These are phyloP conservation scores for Rhinoraja longicauda DNA, from an alignment of 2,797 vertebrate species.

Conservation along the genomic window DNA sequence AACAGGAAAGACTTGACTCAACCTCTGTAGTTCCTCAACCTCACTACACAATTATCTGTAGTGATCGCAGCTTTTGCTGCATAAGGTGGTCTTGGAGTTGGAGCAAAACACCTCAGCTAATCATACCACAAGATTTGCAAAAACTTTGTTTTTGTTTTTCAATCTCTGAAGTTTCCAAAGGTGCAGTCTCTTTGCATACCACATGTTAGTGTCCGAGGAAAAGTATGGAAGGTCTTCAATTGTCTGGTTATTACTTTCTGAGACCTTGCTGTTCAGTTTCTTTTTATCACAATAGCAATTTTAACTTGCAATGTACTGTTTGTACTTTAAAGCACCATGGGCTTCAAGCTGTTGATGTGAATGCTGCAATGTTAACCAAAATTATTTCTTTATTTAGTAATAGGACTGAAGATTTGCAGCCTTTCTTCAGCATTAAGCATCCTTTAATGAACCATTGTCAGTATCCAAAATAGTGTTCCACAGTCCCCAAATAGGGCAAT, in stretches of 20 bases:
- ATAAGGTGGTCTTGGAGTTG: neutral
- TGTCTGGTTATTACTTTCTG: too few species aligned
- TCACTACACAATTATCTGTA: too few species aligned
- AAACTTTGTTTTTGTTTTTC: too few species aligned
- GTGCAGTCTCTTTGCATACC: too few species aligned
- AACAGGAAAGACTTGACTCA: neutral
- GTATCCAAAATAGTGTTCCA: neutral
- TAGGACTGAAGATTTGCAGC: neutral
- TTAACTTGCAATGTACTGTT: neutral
- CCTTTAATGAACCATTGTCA: neutral
- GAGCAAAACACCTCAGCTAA: neutral
- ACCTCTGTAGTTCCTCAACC: too few species aligned
- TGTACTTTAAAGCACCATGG: too few species aligned
- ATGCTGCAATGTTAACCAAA: neutral
- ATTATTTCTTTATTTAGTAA: too few species aligned
- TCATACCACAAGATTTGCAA: too few species aligned
- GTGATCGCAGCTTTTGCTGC: neutral
- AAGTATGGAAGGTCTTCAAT: too few species aligned
- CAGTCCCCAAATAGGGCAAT: too few species aligned
- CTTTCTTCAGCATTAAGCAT: neutral
- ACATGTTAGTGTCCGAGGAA: too few species aligned
- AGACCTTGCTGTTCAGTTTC: neutral
- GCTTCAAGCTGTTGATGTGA: neutral
- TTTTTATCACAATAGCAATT: neutral
- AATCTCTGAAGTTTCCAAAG: too few species aligned